phyloP scores from a whole-genome alignment of 1,140 invertebrate genomes.

The Drosophila cardini region DNA sequence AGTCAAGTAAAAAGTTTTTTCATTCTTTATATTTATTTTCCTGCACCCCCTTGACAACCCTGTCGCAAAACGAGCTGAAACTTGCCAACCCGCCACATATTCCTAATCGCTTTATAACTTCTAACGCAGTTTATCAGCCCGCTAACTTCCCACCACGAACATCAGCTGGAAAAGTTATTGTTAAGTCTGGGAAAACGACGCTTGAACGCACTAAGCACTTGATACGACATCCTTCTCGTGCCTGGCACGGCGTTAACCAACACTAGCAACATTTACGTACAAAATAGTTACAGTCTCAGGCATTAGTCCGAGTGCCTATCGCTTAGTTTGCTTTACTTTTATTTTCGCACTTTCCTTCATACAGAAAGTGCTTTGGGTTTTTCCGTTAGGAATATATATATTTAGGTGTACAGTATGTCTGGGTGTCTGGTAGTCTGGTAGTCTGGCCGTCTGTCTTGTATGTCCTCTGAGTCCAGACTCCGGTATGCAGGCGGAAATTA shows the following conservation, averaged over 20 bases:
- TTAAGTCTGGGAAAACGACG: constrained; percentile 47
- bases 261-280: constrained; percentile 20
- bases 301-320: constrained; percentile 15
- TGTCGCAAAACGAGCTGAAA: not conserved
- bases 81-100: constrained; percentile 47
- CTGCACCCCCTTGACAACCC: constrained; percentile 14
- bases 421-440: not conserved
- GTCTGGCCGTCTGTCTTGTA: not conserved
- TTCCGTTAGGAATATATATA: constrained; percentile 17
- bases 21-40: not conserved
- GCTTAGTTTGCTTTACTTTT: constrained; percentile 27
- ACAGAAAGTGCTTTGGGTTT: constrained; percentile 24
- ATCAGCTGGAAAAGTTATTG: constrained; percentile 72
- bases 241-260: not conserved
- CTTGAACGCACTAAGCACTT: constrained; percentile 71
- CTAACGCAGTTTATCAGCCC: constrained; percentile 77
- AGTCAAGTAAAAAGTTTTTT: constrained; percentile 50
- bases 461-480: constrained; percentile 26
- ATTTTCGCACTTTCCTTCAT: constrained; percentile 39
- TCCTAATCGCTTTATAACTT: constrained; percentile 82
- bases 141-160: constrained; percentile 28
- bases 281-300: constrained; percentile 4
- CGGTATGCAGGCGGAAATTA: constrained; percentile 71
- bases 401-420: not conserved
- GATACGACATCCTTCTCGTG: constrained; percentile 36